These are phyloP conservation scores for Xylota sylvarum DNA, from an alignment of 2,888 invertebrate species.

Conservation along the genomic window DNA sequence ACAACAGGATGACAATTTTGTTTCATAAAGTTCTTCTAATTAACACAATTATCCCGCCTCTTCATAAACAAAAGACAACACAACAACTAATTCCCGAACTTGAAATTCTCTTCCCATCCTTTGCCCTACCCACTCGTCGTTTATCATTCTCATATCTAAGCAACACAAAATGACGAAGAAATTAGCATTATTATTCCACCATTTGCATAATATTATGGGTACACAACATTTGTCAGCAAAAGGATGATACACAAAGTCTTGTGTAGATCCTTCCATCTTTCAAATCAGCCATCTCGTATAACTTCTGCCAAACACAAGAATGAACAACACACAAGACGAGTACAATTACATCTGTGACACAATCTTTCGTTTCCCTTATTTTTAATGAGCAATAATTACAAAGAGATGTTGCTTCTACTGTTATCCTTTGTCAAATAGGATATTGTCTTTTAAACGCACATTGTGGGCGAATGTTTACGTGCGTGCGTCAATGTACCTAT, in stretches of 20 bases:
- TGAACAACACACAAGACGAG: conserved; percentile 20
- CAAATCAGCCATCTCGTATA: conserved; percentile 9
- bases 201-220: conserved; percentile 68
- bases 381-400: conserved; percentile 63
- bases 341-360: conserved; percentile 50
- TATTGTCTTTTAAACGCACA: conserved; percentile 10
- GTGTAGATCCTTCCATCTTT: conserved; percentile 21
- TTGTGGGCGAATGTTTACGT: not conserved
- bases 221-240: conserved; percentile 49
- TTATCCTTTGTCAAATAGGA: conserved; percentile 34
- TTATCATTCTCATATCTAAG: not conserved
- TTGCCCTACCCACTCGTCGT: not conserved
- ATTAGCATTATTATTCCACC: conserved; percentile 72
- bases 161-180: conserved; percentile 54
- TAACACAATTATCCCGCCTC: conserved; percentile 56
- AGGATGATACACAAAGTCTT: conserved; percentile 32
- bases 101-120: not conserved
- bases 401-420: conserved; percentile 26
- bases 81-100: conserved; percentile 20
- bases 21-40: conserved; percentile 54
- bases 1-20: conserved; percentile 47
- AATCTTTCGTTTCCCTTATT: conserved; percentile 30
- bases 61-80: conserved; percentile 37
- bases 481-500: not conserved
- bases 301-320: conserved; percentile 1